Percentiles rank a stretch among this genome's conserved stretches.
phyloP scores from a whole-genome alignment of 2,797 vertebrate genomes.

The Microctenopoma lineatum region DNA sequence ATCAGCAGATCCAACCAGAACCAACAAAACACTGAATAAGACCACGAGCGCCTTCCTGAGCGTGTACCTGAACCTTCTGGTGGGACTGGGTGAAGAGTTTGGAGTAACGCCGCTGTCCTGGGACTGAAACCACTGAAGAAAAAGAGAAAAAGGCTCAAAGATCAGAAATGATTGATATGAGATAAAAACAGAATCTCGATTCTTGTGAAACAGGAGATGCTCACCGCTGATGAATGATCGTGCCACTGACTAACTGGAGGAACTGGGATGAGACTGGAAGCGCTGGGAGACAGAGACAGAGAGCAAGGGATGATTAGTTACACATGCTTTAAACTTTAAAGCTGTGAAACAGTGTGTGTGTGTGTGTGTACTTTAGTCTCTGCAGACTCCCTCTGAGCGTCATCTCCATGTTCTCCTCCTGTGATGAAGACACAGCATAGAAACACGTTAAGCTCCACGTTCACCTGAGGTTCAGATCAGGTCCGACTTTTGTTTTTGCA shows the following conservation, averaged over 20 bases:
- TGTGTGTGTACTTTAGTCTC: conserved; percentile 73
- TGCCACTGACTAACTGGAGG: conserved; percentile 80
- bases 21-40: neutral
- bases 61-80: conserved; percentile 78
- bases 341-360: neutral
- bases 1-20: neutral
- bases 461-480: neutral
- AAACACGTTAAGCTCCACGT: neutral
- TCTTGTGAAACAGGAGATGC: conserved; percentile 6
- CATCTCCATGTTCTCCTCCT: conserved; percentile 83
- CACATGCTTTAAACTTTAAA: rapidly evolving
- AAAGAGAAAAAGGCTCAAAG: neutral
- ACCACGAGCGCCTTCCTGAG: rapidly evolving
- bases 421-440: conserved; percentile 53
- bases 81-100: conserved; percentile 85
- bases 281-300: conserved; percentile 54
- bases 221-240: conserved; percentile 74
- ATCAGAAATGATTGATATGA: neutral
- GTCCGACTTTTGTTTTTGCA: too few relatives aligned
- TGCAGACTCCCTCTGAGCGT: conserved; percentile 77
- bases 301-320: neutral
- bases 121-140: conserved; percentile 76
- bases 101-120: conserved; percentile 84
- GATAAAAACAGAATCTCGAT: neutral
- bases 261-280: conserved; percentile 73